Evolutionary conservation across 2,888 invertebrate genomes (phyloP).

Genomic region (Phyllotreta cruciferae): DNA sequence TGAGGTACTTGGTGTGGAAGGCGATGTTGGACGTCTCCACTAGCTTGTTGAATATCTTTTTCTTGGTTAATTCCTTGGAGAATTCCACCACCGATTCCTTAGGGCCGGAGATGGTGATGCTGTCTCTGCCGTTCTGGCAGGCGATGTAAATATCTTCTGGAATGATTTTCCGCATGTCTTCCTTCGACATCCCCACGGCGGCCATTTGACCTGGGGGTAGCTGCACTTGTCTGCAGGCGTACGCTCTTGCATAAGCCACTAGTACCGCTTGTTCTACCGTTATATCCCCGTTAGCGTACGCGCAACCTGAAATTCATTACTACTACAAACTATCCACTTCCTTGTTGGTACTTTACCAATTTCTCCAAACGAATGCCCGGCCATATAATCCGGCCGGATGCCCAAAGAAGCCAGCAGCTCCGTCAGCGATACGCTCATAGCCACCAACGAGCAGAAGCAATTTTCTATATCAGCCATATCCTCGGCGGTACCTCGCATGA

Average conservation of each 20-base stretch:
- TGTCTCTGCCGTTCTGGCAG: constrained; percentile 86
- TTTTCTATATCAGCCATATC: constrained; percentile 63
- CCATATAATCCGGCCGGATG: constrained; percentile 85
- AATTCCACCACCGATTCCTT: constrained; percentile 71
- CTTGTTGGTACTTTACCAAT: constrained; percentile 62
- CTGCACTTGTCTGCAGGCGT: constrained; percentile 55
- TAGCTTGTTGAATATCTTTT: constrained; percentile 77
- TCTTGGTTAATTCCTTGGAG: constrained; percentile 68
- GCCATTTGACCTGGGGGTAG: constrained; percentile 60
- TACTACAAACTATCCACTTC: too few species aligned
- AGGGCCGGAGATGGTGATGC: constrained; percentile 89
- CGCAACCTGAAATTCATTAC: constrained; percentile 62
- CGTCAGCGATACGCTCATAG: constrained; percentile 77
- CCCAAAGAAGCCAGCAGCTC: constrained; percentile 78
- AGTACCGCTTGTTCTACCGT: constrained; percentile 68
- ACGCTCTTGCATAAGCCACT: constrained; percentile 67
- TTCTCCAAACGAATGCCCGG: constrained; percentile 92
- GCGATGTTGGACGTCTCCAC: constrained; percentile 83
- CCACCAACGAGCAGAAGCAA: constrained; percentile 67
- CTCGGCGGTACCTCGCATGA: constrained; percentile 57
- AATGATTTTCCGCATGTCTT: constrained; percentile 62
- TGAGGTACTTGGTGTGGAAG: constrained; percentile 82
- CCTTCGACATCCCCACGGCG: constrained; percentile 67
- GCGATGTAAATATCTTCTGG: constrained; percentile 83
- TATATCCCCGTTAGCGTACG: constrained; percentile 69